Evolutionary conservation across 1,140 invertebrate species (phyloP), one percentile per base, ranked within the genome.

Genomic region (Zaprionus vittiger): DNA sequence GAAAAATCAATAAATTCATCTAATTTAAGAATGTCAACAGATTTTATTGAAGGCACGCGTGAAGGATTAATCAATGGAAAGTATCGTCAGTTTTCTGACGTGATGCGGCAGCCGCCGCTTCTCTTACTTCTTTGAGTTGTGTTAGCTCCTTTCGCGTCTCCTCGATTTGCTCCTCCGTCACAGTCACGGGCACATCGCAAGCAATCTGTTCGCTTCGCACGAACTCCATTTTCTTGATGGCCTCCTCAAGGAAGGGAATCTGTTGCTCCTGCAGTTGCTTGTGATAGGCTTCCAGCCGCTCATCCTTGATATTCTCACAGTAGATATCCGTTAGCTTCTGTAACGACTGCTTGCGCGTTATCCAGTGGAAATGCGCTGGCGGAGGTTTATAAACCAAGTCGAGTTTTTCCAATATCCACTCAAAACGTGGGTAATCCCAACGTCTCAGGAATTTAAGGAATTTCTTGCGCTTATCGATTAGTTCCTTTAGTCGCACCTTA

Each of bases 351-450:
- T 96, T 97, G 56, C 95, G 94, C 6, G 94, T 95, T 44, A 96
- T 89, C 92, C 94, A 94, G 79, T 94, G 93, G 76, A 93, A 94
- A 41, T 92, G 54, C 15, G 92, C 80, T 6, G 96, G 95, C 69
- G 93, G 90, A 26, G 95, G 95, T 84, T 96, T 96, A 82, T 96
- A 98, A 44, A 95, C 93, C 72, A 98, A 93, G 80, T 97, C 95
- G 1, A 98, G 92, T 87, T 95, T 95, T 80, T 97, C 96, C 9
- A 98, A 83, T n/a, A 98, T 79, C 96, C 97, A 98, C 92, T 98
- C 96, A 92, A 97, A 98, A 55, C 95, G 95, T 79, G 96, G 96
- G 91, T 98, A 97, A 91, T 98, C 97, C 93, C 94, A 94, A 41
- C 93, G 93, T 34, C 97, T 93, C 22, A 98, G 91, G 64, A 93